Base-by-base conservation (phyloP, 2,113 vertebrate species). In the Engystomops pustulosus region DNA sequence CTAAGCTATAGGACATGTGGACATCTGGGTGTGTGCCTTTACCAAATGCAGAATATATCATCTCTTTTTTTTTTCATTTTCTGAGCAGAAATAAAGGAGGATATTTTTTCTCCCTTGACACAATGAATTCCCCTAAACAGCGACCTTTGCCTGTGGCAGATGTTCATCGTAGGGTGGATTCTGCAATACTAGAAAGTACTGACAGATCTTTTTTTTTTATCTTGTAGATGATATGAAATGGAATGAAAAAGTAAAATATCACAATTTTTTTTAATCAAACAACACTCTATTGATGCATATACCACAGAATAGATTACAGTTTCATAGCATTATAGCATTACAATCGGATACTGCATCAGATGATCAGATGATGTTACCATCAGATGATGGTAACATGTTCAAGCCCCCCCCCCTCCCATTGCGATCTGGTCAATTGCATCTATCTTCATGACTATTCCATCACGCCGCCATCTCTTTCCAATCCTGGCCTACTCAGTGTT, bases 1-100 rank as follows among this genome's bases (percentile, higher is more conserved):
- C 27, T n/a, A 30, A 44, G 8, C 38, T 84, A 68, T 55, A 84
- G 55, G 60, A 20, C n/a, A 78, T 78, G 47, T 49, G 45, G 36
- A 36, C 78, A 68, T 30, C 69, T 55, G 83, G 83, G 83, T 84
- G 83, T 79, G 20, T 8, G 17, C 8, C 34, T 69, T 69, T 78
- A 51, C 32, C 69, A 69, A 69, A 25, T 55, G 47, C 30, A 78
- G 23, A 78, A 84, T 78, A 69, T 84, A 69, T 78, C 65, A 58
- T 76, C 55, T 27, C 47, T 78, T n/a, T 38, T 78, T n/a, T 38
- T 15, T 70, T 69, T 60, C 71, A 62, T 27, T 17, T 41, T 38
- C 23, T 20, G 27, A 53, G 47, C 18, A 27, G 12, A 51, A 27
- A 65, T 45, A 47, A 83, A 53, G 53, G 55, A 76, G 81, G 81